Evolutionary conservation across 2,888 invertebrate genomes (phyloP), one percentile per base, ranked within the genome.

Genomic region (Apotomis betuletana): DNA sequence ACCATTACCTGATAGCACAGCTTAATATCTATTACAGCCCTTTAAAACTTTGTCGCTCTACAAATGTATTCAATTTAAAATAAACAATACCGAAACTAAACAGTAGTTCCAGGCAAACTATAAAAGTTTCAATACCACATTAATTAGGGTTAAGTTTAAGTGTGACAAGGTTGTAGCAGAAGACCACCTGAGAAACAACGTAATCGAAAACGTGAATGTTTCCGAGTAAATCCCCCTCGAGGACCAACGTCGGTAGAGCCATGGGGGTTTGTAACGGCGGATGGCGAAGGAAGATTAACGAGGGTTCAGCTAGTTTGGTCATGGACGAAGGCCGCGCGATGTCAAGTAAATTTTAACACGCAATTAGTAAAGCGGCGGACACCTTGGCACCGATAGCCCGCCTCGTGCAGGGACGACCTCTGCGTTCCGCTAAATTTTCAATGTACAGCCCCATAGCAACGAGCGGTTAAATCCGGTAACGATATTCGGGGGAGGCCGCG

Each of bases 281-380:
- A 68, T 77, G 75, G 74, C 74, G 75, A 71, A 74, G 71, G 74
- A 74, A 76, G 75, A 75, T 76, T 77, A 75, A 75, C 75, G 76
- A 77, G 79, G 80, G 87, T 77, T 86, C 87, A 78, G 76, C 76
- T 81, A 81, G 73, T 78, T 77, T 83, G 86, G 85, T 76, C 78
- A 78, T 75, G 75, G 77, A 79, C 80, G 88, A 90, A 91, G 91
- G 91, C 88, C 90, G 87, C 87, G 85, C 84, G 88, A 87, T 87
- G 91, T 91, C 91, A 89, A 90, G 90, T 90, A 88, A 91, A 91
- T 88, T 91, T 91, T 90, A 90, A 89, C 91, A 91, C 90, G 91
- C 90, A 91, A 92, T 92, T 91, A 90, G 88, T 87, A 87, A 85
- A 83, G 83, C 84, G 83, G 74, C 83, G 84, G 87, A 87, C 83